Base-by-base conservation (phyloP, 2,888 invertebrate genomes). In the Lordiphosa fenestrarum region DNA sequence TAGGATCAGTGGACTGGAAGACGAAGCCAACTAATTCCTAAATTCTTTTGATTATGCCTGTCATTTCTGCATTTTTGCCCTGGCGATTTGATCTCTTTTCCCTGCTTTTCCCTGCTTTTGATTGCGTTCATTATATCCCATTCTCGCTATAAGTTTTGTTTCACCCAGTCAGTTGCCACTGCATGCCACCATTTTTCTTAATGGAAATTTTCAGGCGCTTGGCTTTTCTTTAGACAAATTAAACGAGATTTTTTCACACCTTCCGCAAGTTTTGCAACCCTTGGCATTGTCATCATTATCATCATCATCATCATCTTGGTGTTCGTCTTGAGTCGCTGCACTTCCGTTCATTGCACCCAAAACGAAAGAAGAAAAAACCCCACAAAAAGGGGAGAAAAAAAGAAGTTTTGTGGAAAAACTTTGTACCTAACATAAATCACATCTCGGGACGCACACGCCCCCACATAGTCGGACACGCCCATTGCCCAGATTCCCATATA, bases 361-460 rank as follows among this genome's bases (percentile, higher is more conserved):
- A 44, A 48, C 13, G 15, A 23, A 35, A 9, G 12, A 21, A 35
- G 35, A 46, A 47, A 30, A 33, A 10, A 33, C 33, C 52, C 46
- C 48, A 57, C 57, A 49, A 37, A 59, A 38, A 38, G 38, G 42
- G 41, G 37, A 58, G 41, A 37, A 37, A 21, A 42, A 52, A 52
- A 60, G 55, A 63, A 75, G 76, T 66, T 66, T 75, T 80, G 76
- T 62, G 62, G 66, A 73, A 76, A 72, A 80, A 80, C 69, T 76
- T 76, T 80, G 69, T 76, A 76, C 73, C 81, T 69, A 76, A 71
- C 80, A 76, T 76, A 76, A 76, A 76, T 76, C 75, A 80, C 81
- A 76, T 76, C 64, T 67, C 49, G 60, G 72, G 54, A 42, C 57
- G 50, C 57, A 47, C 64, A 53, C 49, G 25, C 46, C 19, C 37